Percentiles rank a stretch among this genome's conserved stretches.
Conservation (phyloP, 1,140 invertebrate species). For the Oppia nitens region DNA sequence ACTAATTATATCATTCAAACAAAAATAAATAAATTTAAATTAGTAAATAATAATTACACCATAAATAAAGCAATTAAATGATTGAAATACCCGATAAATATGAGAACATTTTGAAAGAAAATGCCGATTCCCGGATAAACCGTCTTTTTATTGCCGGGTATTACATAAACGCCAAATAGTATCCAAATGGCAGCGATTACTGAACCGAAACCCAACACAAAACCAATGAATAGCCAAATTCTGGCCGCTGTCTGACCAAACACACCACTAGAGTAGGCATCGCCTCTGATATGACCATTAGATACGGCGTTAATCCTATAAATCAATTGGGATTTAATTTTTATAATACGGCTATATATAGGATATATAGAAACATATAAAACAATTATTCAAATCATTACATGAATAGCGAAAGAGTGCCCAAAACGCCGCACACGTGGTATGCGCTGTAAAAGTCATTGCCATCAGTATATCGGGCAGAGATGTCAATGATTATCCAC, state of each 20-base stretch:
- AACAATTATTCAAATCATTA: no score
- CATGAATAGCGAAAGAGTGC: conserved; percentile 86
- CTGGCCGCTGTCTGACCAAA: conserved; percentile 66
- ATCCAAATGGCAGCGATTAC: conserved; percentile 92
- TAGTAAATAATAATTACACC: conserved; percentile 19
- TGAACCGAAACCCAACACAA: conserved; percentile 85
- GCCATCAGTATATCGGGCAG: conserved; percentile 48
- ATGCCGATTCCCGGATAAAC: conserved; percentile 59
- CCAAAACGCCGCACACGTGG: conserved; percentile 83
- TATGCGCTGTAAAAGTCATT: conserved; percentile 53
- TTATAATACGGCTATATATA: no score
- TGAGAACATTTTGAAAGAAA: conserved; percentile 87
- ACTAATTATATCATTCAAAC: no score
- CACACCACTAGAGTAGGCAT: conserved; percentile 67
- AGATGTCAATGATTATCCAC: conserved; percentile 95
- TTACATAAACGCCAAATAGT: conserved; percentile 51
- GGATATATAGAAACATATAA: no score
- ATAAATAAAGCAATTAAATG: conserved; percentile 4
- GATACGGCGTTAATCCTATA: conserved; percentile 89
- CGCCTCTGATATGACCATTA: conserved; percentile 77
- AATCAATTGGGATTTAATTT: no score
- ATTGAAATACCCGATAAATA: conserved; percentile 48
- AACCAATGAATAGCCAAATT: conserved; percentile 90
- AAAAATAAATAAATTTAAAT: no score
- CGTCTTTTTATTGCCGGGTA: conserved; percentile 21